A percentile compares a stretch with the other conserved stretches of the same genome.
Conservation (phyloP, 1,140 invertebrate species). For the Nilaparvata lugens region DNA sequence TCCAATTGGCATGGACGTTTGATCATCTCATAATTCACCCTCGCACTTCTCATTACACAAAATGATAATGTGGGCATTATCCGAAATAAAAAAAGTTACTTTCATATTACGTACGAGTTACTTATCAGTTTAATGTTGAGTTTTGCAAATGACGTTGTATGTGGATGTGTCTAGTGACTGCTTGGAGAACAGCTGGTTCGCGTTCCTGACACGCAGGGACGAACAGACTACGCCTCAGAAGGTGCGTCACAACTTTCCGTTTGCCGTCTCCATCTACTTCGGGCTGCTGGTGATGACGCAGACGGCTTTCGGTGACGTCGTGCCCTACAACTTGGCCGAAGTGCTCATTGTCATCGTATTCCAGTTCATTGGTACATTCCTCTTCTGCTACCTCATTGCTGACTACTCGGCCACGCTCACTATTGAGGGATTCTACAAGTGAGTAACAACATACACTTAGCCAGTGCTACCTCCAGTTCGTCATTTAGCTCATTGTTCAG, state of each 20-base stretch:
- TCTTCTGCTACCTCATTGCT: slow-evolving; percentile 22
- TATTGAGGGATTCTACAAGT: slow-evolving; percentile 15
- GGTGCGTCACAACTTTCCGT: not conserved
- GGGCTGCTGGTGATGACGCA: not conserved
- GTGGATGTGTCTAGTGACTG: not conserved
- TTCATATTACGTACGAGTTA: too few relatives aligned
- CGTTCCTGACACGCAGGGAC: not conserved
- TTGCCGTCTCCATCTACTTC: not conserved
- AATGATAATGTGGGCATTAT: too few relatives aligned
- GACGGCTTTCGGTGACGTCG: not conserved
- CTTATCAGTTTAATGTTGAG: too few relatives aligned
- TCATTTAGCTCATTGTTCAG: too few relatives aligned
- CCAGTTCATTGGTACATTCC: slow-evolving; percentile 16
- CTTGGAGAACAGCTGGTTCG: not conserved
- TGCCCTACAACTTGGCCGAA: not conserved
- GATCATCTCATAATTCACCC: too few relatives aligned
- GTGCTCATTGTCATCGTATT: slow-evolving; percentile 12
- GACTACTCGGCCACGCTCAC: slow-evolving; percentile 25
- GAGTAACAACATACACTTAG: too few relatives aligned
- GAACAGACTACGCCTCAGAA: not conserved
- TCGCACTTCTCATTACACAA: too few relatives aligned
- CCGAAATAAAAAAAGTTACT: too few relatives aligned
- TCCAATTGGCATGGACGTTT: too few relatives aligned
- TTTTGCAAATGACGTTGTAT: too few relatives aligned
- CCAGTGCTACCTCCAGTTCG: too few relatives aligned